Percentiles rank a stretch among this genome's conserved stretches.
These are phyloP conservation scores for Vombatus ursinus DNA, from an alignment of 2,113 vertebrate species.

Conservation along the genomic window DNA sequence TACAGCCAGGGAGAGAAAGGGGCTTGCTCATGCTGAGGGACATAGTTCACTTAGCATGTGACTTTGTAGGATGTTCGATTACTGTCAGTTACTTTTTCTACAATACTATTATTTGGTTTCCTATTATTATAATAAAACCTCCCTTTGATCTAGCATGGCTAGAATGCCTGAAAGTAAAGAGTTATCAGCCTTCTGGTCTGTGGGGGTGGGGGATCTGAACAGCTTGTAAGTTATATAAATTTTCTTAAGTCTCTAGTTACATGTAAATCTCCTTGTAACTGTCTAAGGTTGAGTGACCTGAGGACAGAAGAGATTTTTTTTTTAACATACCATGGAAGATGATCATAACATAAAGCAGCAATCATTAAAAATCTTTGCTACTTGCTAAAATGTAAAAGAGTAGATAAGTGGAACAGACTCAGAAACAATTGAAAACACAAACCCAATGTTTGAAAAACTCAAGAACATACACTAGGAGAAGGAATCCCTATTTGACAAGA, in stretches of 20 bases:
- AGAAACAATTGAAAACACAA: background rate
- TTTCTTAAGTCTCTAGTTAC: background rate
- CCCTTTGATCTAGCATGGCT: background rate
- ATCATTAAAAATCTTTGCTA: background rate
- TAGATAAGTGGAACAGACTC: background rate
- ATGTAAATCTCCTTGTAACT: background rate
- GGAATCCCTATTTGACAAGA: background rate
- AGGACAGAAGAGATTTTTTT: too few species aligned
- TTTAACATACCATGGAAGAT: background rate
- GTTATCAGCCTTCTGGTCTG: background rate
- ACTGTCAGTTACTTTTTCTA: background rate
- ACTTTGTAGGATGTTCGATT: background rate
- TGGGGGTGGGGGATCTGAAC: too few species aligned
- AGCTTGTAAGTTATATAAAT: background rate
- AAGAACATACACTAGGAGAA: background rate
- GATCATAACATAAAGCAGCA: background rate
- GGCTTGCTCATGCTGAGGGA: background rate
- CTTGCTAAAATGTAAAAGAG: background rate
- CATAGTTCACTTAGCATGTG: background rate
- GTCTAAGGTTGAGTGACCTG: background rate
- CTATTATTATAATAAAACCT: background rate
- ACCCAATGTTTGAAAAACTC: background rate
- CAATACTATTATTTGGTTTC: background rate
- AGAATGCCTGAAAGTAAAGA: background rate
- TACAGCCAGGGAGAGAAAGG: background rate